Evolutionary conservation across 2,888 invertebrate species (phyloP), one percentile per base, ranked within the genome.

Genomic region (Leptothorax acervorum): DNA sequence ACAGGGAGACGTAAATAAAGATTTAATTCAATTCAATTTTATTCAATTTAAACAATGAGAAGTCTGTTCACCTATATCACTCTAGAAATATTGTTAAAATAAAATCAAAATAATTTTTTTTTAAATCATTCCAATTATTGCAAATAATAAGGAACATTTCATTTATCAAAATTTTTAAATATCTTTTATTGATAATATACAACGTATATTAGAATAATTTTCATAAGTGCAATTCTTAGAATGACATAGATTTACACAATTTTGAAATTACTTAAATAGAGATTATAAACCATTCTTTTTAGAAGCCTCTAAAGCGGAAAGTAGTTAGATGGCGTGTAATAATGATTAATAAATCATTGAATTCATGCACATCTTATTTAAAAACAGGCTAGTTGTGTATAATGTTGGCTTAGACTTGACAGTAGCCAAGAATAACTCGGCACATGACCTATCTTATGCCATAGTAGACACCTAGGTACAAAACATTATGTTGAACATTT

Each of bases 371-470:
- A 91, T 92, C 89, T 87, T 92, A 92, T 90, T 90, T 92, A 91
- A 90, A 88, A 88, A 87, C 91, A 92, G 90, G 85, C 74, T 92
- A 92, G 87, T 85, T 92, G 85, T 92, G 88, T 92, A 88, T 91
- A 92, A 88, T 87, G 89, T 92, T 93, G 92, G 92, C 92, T 92
- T 93, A 93, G 90, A 90, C 89, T 88, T 88, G 93, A 93, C 93
- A 92, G 93, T 92, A 90, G 92, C 92, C 91, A 92, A 90, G 90
- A 91, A 91, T 92, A 92, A 91, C 92, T 93, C 92, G 92, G 92
- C 93, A 92, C 91, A 91, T 88, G 90, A 91, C 88, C 90, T 89
- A 92, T 89, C 85, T 89, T 92, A 87, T 92, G 92, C 93, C 93
- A 92, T 92, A 92, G 74, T 91, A 92, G 90, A 90, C 86, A 84